These are phyloP conservation scores for Sarcophaga caerulescens DNA, from an alignment of 2,888 invertebrate genomes.

Conservation along the genomic window DNA sequence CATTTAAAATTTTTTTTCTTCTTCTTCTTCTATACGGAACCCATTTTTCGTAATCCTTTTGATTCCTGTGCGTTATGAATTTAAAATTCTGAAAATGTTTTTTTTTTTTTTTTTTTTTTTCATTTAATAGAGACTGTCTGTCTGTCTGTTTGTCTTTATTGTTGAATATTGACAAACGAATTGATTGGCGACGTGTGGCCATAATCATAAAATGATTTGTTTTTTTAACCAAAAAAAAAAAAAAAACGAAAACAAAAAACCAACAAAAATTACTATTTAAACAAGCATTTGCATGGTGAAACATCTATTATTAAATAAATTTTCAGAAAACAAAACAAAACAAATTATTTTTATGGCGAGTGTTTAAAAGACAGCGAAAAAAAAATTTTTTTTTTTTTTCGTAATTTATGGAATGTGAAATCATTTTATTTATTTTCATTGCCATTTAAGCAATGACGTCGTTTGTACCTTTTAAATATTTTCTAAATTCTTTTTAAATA, in stretches of 20 bases:
- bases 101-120: background rate
- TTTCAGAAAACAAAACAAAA: constrained; percentile 2
- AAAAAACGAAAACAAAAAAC: background rate
- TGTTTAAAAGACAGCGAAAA: background rate
- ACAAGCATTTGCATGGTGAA: too few species aligned
- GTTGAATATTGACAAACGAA: constrained; percentile 42
- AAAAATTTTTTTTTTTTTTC: too few species aligned
- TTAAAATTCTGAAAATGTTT: background rate
- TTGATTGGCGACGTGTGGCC: constrained; percentile 67
- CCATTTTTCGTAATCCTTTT: background rate
- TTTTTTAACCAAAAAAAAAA: constrained; percentile 20
- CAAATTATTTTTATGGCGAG: constrained; percentile 11
- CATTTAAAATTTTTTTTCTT: background rate
- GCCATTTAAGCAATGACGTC: constrained; percentile 20
- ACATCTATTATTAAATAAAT: too few species aligned
- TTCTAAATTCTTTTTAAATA: too few species aligned
- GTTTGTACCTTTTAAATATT: too few species aligned
- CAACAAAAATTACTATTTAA: constrained; percentile 18
- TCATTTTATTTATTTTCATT: constrained; percentile 34
- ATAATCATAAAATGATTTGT: constrained; percentile 47
- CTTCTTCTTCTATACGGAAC: background rate
- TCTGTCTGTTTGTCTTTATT: constrained; percentile 4
- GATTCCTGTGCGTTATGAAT: background rate
- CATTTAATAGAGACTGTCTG: background rate
- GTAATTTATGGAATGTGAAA: constrained; percentile 9